phyloP scores from a whole-genome alignment of 2,797 vertebrate species.

The Lutjanus campechanus region DNA sequence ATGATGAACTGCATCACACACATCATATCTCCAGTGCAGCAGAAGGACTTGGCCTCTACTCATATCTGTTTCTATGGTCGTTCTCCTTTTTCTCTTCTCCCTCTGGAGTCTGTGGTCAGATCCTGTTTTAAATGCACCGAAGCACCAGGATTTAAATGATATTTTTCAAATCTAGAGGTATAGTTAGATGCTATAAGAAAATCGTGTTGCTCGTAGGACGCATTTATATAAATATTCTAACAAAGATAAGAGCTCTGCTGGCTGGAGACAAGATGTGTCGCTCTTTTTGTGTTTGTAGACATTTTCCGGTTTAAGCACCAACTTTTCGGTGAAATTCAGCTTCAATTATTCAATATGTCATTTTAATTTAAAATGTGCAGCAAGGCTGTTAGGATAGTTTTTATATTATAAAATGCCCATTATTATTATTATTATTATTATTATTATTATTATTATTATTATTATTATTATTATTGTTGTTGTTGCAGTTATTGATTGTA shows the following conservation, averaged over 20 bases:
- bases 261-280: not conserved
- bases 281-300: not conserved
- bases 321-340: not conserved
- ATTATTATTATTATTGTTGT: no score
- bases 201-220: not conserved
- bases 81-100: not conserved
- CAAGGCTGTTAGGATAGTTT: not conserved
- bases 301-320: not conserved
- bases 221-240: not conserved
- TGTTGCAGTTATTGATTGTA: no score
- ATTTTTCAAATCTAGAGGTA: not conserved
- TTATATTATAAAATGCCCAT: not conserved
- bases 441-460: no score
- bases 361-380: no score
- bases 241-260: not conserved
- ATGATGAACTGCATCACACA: not conserved
- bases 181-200: no score
- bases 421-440: not conserved
- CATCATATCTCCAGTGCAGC: not conserved
- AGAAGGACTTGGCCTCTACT: not conserved
- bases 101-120: not conserved
- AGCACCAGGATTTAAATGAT: not conserved
- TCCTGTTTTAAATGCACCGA: not conserved
- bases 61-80: not conserved
- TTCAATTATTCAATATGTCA: not conserved